Percentiles rank a stretch among this genome's conserved stretches.
phyloP scores from a whole-genome alignment of 2,888 invertebrate genomes.

The Andricus curvator region DNA sequence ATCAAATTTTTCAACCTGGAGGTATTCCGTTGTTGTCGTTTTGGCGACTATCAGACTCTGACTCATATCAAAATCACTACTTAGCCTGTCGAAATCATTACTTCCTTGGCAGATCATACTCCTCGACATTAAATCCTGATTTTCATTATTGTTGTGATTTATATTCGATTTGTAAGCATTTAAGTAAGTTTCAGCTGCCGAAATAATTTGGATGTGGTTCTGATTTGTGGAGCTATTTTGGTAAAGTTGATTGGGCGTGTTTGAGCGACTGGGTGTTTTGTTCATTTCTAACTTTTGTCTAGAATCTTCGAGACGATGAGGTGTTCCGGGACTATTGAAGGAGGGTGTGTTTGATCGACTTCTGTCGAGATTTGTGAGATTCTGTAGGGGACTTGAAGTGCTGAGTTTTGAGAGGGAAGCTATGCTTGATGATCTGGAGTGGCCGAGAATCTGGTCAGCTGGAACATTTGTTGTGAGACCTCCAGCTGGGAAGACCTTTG shows the following conservation, averaged over 20 bases:
- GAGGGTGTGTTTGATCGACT: slow-evolving; percentile 65
- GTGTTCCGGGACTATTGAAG: slow-evolving; percentile 42
- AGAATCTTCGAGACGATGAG: slow-evolving; percentile 42
- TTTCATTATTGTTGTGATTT: slow-evolving; percentile 64
- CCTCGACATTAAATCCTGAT: slow-evolving; percentile 66
- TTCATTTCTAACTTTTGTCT: slow-evolving; percentile 41
- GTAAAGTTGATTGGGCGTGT: slow-evolving; percentile 60
- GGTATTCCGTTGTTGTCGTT: slow-evolving; percentile 74
- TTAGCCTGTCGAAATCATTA: slow-evolving; percentile 64
- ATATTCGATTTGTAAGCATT: slow-evolving; percentile 64
- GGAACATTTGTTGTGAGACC: slow-evolving; percentile 89
- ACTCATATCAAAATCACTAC: slow-evolving; percentile 74
- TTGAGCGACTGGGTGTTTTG: slow-evolving; percentile 70
- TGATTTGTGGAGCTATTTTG: slow-evolving; percentile 57
- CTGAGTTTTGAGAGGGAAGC: slow-evolving; percentile 75
- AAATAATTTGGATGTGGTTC: slow-evolving; percentile 66
- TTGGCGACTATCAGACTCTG: slow-evolving; percentile 75
- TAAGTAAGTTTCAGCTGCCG: slow-evolving; percentile 62
- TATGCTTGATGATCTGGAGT: slow-evolving; percentile 71
- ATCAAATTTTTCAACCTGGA: slow-evolving; percentile 72
- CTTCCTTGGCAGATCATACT: slow-evolving; percentile 68
- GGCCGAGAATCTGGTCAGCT: slow-evolving; percentile 86
- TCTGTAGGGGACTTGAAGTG: slow-evolving; percentile 66
- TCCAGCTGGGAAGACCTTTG: slow-evolving; percentile 90
- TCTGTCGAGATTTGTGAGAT: slow-evolving; percentile 67